Evolutionary conservation across 2,113 vertebrate genomes (phyloP), one percentile per base, ranked within the genome.

Genomic region (Lanius collurio): DNA sequence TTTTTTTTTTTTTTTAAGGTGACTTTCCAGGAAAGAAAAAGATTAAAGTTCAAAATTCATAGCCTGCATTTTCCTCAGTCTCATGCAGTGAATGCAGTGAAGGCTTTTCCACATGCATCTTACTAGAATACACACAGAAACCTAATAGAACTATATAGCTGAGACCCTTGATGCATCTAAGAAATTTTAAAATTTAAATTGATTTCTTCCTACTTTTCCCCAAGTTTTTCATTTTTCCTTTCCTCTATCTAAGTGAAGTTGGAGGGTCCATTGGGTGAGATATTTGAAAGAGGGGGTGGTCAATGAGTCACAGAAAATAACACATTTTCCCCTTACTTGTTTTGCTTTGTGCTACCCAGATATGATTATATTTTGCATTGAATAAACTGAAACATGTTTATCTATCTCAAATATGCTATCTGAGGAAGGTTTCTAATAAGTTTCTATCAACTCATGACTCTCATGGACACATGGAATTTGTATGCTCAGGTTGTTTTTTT

Each of bases 151-250:
- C 53, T 94, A 41, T 55, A 75, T 63, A 80, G 50, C 46, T 91
- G 83, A 91, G 83, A 63, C 68, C 39, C 95, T 95, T 92, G 83
- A 79, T 90, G 73, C 64, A 64, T 78, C 75, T 71, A 76, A 94
- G 59, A 84, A 96, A 95, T 90, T 47, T 82, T 95, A 79, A 87
- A 94, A 96, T 64, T 94, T 93, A 91, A 93, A 95, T 85, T 90
- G 85, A 85, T 91, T 96, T 95, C 73, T 55, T 95, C 52, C 42
- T 87, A 90, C 55, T 71, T 59, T 86, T 49, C 79, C 21, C 19
- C 7, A 71, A 92, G 71, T 90, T 95, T 95, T 90, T 94, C 39
- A 84, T 91, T 92, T 94, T 86, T 70, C 68, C 65, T 89, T 95
- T 95, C 33, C 37, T 85, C 35, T 87, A 59, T 89, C 69, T 80